Conservation (phyloP, 2,888 invertebrate species). For the Nemotelus pantherinus region DNA sequence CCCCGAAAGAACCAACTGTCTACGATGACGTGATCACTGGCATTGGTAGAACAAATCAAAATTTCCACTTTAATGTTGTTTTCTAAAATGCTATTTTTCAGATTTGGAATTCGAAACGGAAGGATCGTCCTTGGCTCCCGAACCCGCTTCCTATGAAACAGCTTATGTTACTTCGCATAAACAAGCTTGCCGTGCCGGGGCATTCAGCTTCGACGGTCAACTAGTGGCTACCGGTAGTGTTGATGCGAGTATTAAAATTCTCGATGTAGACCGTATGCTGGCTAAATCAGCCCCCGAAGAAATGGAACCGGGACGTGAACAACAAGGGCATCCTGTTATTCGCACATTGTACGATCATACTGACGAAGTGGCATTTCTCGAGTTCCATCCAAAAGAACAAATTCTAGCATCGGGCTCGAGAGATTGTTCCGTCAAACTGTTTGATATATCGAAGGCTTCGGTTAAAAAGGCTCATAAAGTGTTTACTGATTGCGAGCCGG, state of each 20-base stretch:
- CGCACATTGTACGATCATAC: constrained; percentile 93
- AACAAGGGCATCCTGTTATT: constrained; percentile 97
- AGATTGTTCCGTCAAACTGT: constrained; percentile 94
- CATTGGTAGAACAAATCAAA: constrained; percentile 53
- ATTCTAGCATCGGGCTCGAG: constrained; percentile 94
- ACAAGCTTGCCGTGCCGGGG: constrained; percentile 93
- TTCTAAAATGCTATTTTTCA: constrained; percentile 54
- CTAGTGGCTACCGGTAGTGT: constrained; percentile 97
- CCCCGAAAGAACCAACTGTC: constrained; percentile 70
- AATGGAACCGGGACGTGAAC: constrained; percentile 82
- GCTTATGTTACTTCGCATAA: constrained; percentile 99
- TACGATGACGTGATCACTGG: constrained; percentile 63
- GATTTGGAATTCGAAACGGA: constrained; percentile 98
- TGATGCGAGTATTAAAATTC: constrained; percentile 97
- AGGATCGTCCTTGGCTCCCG: constrained; percentile 90
- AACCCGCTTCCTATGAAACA: constrained; percentile 97
- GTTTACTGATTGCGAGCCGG: constrained; percentile 92
- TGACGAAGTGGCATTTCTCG: constrained; percentile 95
- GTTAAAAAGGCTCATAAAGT: constrained; percentile 98
- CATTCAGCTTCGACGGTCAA: constrained; percentile 94
- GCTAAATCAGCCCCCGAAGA: constrained; percentile 96
- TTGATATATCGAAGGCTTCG: constrained; percentile 98
- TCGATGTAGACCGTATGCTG: constrained; percentile 99
- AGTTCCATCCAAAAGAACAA: constrained; percentile 96
- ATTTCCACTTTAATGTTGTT: background rate